Base-by-base conservation (phyloP, 2,113 vertebrate species). In the Myotis lucifugus region DNA sequence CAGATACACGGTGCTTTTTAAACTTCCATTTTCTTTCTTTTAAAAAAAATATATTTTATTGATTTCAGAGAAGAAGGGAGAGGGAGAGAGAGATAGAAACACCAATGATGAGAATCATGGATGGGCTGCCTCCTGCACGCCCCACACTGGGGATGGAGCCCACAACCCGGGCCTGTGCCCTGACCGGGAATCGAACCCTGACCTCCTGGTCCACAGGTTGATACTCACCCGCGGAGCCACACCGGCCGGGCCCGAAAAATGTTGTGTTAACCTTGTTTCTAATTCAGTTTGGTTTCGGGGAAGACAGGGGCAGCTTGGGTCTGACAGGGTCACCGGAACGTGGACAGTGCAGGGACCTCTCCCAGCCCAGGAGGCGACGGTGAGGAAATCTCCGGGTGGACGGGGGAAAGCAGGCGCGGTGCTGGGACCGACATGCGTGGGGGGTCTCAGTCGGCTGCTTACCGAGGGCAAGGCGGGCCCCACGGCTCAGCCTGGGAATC, bases 341-440 rank as follows among this genome's bases (percentile, higher is more conserved):
- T 94, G 79, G 79, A 89, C 64, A 67, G 79, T 94, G 89, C 89
- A 70, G 91, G 85, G 76, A 93, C 86, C 84, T 77, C 95, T 92
- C 56, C 82, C 97, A 93, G 94, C 69, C 86, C 52, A 37, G 93
- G 91, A 97, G 61, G 82, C 97, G 87, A 86, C 67, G 48, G 92
- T 83, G 93, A 90, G 96, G 96, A 97, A 97, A 97, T 96, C 27
- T 94, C 95, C 94, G 91, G 83, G 78, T 81, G 85, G 89, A 96
- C 97, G 94, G 12, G 96, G 88, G 89, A 97, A 97, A 92, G 85
- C 48, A 82, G 91, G 90, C 86, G 93, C 64, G 69, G 96, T 85
- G 76, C 76, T 48, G 84, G 46, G 67, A 34, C 17, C 61, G 91
- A 2, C 79, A n/a, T n/a, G 73, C 27, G 0, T 0, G 0, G 48